These are phyloP conservation scores for Poeciliopsis occidentalis DNA, from an alignment of 2,113 vertebrate genomes.

Conservation along the genomic window DNA sequence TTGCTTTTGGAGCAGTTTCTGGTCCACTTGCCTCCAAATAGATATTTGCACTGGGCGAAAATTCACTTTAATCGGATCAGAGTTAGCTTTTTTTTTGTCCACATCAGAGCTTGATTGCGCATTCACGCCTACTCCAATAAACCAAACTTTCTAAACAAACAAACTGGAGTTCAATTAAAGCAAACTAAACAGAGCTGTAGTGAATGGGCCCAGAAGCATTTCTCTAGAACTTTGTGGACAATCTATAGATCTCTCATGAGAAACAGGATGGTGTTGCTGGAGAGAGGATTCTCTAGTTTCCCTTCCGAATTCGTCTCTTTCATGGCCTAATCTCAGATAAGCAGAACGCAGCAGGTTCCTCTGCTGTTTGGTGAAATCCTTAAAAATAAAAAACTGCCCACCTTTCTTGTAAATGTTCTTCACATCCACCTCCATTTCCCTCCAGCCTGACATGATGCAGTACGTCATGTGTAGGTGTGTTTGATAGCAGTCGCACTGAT, in stretches of 20 bases:
- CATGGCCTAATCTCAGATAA: not conserved
- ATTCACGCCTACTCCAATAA: no score
- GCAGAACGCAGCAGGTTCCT: not conserved
- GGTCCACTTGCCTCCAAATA: no score
- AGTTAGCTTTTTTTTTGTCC: no score
- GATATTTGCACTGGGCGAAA: no score
- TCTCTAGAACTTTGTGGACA: not conserved
- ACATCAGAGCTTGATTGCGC: no score
- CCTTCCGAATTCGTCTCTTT: not conserved
- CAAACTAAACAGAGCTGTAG: no score
- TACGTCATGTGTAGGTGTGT: constrained; percentile 19
- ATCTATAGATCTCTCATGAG: not conserved
- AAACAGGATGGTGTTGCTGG: not conserved
- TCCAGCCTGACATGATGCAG: constrained; percentile 25
- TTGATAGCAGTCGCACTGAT: constrained; percentile 27
- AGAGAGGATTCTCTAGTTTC: not conserved
- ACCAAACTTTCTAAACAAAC: no score
- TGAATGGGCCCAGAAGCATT: not conserved
- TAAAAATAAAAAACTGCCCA: not conserved
- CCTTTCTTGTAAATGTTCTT: not conserved
- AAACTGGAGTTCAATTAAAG: no score
- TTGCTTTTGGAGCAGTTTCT: no score
- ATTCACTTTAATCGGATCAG: no score
- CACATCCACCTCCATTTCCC: not conserved
- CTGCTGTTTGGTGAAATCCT: not conserved